Conservation (phyloP, 1,140 invertebrate genomes). For the Oreohelix idahoensis region DNA sequence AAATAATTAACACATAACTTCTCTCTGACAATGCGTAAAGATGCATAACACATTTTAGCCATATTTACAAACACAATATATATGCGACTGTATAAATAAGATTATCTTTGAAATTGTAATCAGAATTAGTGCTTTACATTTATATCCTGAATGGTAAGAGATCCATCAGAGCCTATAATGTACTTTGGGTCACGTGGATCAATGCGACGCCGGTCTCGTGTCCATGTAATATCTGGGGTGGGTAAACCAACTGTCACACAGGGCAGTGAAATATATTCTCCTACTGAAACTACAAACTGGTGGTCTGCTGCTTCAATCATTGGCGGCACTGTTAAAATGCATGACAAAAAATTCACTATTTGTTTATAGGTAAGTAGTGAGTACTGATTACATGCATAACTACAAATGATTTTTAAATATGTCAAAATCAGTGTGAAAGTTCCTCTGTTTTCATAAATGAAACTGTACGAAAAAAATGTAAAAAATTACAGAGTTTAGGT, state of each 20-base stretch:
- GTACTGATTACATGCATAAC: too few species aligned
- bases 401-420: too few species aligned
- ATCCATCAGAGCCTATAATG: constrained; percentile 50
- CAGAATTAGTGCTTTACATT: neutral
- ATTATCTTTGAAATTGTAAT: neutral
- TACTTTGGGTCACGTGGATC: constrained; percentile 46
- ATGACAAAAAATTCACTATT: neutral
- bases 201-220: constrained; percentile 59
- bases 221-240: constrained; percentile 65
- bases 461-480: too few species aligned
- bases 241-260: constrained; percentile 71
- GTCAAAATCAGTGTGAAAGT: too few species aligned
- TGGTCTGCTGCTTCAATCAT: constrained; percentile 53
- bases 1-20: too few species aligned
- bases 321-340: constrained; percentile 61
- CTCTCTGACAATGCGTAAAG: too few species aligned
- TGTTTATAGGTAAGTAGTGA: too few species aligned
- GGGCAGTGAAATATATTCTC: constrained; percentile 56
- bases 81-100: too few species aligned
- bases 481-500: too few species aligned
- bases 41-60: too few species aligned
- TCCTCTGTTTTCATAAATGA: too few species aligned
- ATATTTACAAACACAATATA: too few species aligned
- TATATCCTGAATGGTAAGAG: constrained; percentile 58
- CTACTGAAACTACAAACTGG: constrained; percentile 58